Base-by-base conservation (phyloP, 2,113 vertebrate genomes). In the Phaethornis superciliosus region DNA sequence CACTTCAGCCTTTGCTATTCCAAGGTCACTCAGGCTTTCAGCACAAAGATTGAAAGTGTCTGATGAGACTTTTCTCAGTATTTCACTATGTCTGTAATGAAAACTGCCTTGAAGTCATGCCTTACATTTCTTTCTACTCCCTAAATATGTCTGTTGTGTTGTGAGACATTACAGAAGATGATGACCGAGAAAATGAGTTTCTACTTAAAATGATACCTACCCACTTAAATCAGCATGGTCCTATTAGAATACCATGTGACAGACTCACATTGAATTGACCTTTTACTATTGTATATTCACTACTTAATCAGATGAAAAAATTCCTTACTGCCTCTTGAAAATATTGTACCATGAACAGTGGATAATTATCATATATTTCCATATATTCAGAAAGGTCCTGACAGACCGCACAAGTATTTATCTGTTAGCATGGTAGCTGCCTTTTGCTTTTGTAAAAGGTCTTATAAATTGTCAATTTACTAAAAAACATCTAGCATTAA, bases 281-380 rank as follows among this genome's bases (percentile, higher is more conserved):
- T 97, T 97, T 96, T 59, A 35, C 55, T 83, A 49, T 72, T 91
- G 60, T 81, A 95, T 82, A 93, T 92, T 93, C 90, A 64, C 88
- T 85, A 40, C n/a, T 91, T 95, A 96, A 95, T 95, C 95, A 95
- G 88, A 93, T 90, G 82, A 93, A 95, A 74, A 95, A 93, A 89
- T 74, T 72, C 82, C 65, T 85, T 81, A 64, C 64, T 90, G 68
- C 30, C 54, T 91, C 89, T 95, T 96, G 77, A 95, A 96, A 94
- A 88, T 84, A 42, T 90, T 94, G 74, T 81, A 89, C 23, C 18
- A n/a, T 68, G 88, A 96, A 32, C 37, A 81, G 8, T 69, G 40
- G 26, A 12, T 90, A 94, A 96, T 97, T 94, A 95, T 67, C 85
- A 95, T 96, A 89, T 84, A 93, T 97, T 95, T 96, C 33, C 92